Conservation (phyloP, 2,113 vertebrate genomes). For the Cyrtonyx montezumae region DNA sequence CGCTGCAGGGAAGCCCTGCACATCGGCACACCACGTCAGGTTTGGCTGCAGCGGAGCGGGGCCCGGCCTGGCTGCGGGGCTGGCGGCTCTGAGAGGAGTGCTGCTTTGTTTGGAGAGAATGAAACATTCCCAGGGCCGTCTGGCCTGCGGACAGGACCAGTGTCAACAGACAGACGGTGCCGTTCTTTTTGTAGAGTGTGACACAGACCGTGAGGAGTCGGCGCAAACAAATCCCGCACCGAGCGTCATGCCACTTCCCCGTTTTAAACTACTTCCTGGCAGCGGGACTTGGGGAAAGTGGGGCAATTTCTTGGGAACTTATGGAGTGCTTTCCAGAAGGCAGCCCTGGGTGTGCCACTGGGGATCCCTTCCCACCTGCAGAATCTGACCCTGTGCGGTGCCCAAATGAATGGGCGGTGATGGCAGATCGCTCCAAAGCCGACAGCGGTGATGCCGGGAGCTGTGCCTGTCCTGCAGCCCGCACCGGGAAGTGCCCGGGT, state of each 20-base stretch:
- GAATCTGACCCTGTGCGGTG: neutral
- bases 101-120: slow-evolving; percentile 65
- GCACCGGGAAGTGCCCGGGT: neutral
- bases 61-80: slow-evolving; percentile 33
- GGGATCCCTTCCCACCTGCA: neutral
- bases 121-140: slow-evolving; percentile 69
- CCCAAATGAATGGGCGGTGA: neutral
- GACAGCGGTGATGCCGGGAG: neutral
- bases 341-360: neutral
- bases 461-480: no score
- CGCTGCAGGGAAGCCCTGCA: neutral
- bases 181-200: slow-evolving; percentile 44
- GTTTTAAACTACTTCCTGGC: neutral
- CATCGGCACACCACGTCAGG: neutral
- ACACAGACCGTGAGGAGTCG: slow-evolving; percentile 7
- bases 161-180: slow-evolving; percentile 61
- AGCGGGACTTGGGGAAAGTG: neutral
- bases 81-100: neutral
- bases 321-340: rapidly evolving
- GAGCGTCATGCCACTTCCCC: neutral
- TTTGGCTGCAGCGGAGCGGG: slow-evolving; percentile 12
- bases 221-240: neutral
- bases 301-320: neutral
- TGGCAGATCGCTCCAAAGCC: neutral
- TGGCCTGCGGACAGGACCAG: slow-evolving; percentile 56